phyloP scores from a whole-genome alignment of 2,888 invertebrate genomes.

The Adineta ricciae region DNA sequence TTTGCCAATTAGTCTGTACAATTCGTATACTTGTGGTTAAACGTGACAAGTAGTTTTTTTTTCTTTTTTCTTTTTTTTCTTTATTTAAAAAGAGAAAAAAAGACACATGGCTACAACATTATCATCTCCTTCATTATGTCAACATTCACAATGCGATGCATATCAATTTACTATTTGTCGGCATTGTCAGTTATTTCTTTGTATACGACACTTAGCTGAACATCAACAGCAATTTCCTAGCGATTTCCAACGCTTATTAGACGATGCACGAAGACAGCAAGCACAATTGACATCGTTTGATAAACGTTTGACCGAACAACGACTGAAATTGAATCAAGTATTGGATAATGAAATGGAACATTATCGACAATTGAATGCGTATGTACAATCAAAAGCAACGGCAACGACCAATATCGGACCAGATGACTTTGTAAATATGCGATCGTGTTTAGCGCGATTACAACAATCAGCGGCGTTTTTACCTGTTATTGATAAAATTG shows the following conservation, averaged over 20 bases:
- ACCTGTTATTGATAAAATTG: slow-evolving; percentile 13
- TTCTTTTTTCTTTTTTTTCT: not conserved
- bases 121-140: slow-evolving; percentile 6
- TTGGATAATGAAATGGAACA: not conserved
- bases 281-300: not conserved
- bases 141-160: not conserved
- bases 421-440: not conserved
- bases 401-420: not conserved
- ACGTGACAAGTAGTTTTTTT: not conserved
- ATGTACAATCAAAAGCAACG: not conserved
- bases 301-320: not conserved
- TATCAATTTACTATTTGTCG: not conserved
- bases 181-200: not conserved
- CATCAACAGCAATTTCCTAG: slow-evolving; percentile 2
- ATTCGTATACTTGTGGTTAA: not conserved
- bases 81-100: not conserved
- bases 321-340: not conserved
- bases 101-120: not conserved
- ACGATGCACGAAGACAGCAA: not conserved
- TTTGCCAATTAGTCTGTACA: not conserved
- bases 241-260: not conserved
- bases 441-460: not conserved
- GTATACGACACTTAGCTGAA: not conserved
- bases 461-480: not conserved
- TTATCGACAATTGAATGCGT: not conserved